Base-by-base conservation (phyloP, 37 sponge, comb jelly and placozoan genomes). In the Theonella swinhoei region DNA sequence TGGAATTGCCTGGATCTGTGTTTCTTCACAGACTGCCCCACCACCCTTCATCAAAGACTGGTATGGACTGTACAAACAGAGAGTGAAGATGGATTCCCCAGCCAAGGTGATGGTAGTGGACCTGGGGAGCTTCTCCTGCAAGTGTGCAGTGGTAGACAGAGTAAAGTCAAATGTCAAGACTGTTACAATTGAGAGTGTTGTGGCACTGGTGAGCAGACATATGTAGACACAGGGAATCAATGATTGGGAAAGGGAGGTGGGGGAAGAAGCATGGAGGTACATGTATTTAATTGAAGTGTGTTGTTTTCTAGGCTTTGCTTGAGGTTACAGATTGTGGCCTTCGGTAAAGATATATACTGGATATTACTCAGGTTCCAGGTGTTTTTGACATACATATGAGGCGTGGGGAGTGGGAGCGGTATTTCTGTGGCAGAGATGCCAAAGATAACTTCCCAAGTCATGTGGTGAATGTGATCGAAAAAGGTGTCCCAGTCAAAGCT, bases 401-500 rank as follows among this genome's bases (percentile, higher is more conserved):
- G n/a, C 39, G 84, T 42, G 0, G 5, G 23, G 40, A 40, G 28
- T 72, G 74, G 36, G 62, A 72, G 32, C 75, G 84, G 4, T 83
- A 74, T 30, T 83, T 83, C 41, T 83, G 76, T 83, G 84, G 84
- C 23, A 29, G 35, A 61, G 65, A 74, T n/a, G 84, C 84, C 23
- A 79, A 79, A 28, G 31, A 66, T 26, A 79, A 79, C 0, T 79
- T 25, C 37, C 79, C 79, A 3, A 29, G 28, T 0, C 1, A 60
- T 28, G 22, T 65, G 32, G 65, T 79, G 42, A 37, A 65, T 36
- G 66, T 79, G 41, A 25, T 79, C 9, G 42, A 79, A 66, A 64
- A 63, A 36, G 79, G 79, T 1, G 0, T 79, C 11, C 63, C 63
- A 26, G 32, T 71, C 4, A 33, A 35, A 38, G 60, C 34, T 32